Base-by-base conservation (phyloP, 2,888 invertebrate genomes). In the Drosophila barbarae region DNA sequence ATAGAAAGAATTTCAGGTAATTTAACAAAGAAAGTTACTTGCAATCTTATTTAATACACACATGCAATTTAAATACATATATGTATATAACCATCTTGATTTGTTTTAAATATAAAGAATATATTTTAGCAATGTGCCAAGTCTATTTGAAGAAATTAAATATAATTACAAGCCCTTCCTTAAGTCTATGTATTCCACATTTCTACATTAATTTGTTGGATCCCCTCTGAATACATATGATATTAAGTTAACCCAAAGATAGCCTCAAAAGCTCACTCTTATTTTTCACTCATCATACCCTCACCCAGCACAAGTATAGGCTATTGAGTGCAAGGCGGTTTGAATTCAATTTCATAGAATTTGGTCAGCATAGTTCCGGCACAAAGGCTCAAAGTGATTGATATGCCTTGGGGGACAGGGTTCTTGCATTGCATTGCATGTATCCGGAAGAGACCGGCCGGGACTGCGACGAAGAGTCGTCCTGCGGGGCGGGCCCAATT, bases 311-410 rank as follows among this genome's bases (percentile, higher is more conserved):
- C 0, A 7, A 10, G 3, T 18, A 7, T 10, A 15, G 50, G 50
- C 35, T 36, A 36, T 3, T 1, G 1, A 7, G 13, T 44, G 53
- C 9, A 34, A 15, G 44, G 9, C 32, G 23, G n/a, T 13, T 5
- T 10, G 30, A 44, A 35, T 51, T 59, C 36, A 50, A 36, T 44
- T 63, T 36, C 23, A 59, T 26, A 59, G 42, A 38, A 58, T 59
- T 63, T 38, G 59, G 61, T 44, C 61, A 63, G 42, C 49, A 50
- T 30, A 42, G 15, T 15, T 56, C 28, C 28, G 38, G 35, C 42
- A 35, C 42, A 41, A 52, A 28, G 52, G 26, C 34, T 52, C 39
- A 10, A 35, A 34, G 64, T 61, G 64, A 61, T 63, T 53, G 64
- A 64, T 53, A 61, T 61, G 46, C 52, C 60, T 35, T 30, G 1